Base-by-base conservation (phyloP, 2,888 invertebrate species). In the Encarsia formosa region DNA sequence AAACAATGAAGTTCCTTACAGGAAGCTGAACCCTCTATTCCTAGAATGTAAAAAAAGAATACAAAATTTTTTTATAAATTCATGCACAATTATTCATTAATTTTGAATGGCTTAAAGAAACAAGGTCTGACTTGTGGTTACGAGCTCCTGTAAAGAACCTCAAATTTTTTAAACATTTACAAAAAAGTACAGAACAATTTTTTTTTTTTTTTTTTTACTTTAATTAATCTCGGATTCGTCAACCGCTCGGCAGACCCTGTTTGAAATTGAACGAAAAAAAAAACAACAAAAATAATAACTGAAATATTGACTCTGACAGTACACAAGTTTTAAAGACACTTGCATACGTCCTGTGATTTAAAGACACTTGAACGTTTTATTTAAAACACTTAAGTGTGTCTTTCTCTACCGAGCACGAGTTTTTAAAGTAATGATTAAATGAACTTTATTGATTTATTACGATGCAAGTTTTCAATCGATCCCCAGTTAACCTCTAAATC, bases 21-120 rank as follows among this genome's bases (percentile, higher is more conserved):
- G 62, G 68, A 70, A 65, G 66, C 66, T 65, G 65, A 72, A 71
- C 49, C 69, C 61, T 63, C 63, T 71, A 62, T 62, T 66, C 69
- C 71, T 71, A 69, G 58, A 71, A 72, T 64, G 66, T 52, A 68
- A 66, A 66, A 63, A 45, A 47, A 60, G 59, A 18, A 16, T n/a
- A 43, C 29, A 42, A 13, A 16, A 13, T 32, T 42, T 24, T 45
- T 58, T 48, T 46, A 58, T 52, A 62, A 47, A 51, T 52, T 55
- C 43, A 44, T 56, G 31, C 39, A 22, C 19, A 31, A 11, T 42
- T 43, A 20, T 9, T 24, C 20, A 11, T 29, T 16, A 8, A 34
- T 26, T 29, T 13, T 22, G 45, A 24, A n/a, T n/a, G n/a, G n/a
- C 8, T 26, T 2, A 13, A 42, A 23, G 1, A 34, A 46, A 46